Percentiles rank a stretch among this genome's conserved stretches.
These are phyloP conservation scores for Drosophila aff. DNA, from an alignment of 1,140 invertebrate genomes.

Conservation along the genomic window DNA sequence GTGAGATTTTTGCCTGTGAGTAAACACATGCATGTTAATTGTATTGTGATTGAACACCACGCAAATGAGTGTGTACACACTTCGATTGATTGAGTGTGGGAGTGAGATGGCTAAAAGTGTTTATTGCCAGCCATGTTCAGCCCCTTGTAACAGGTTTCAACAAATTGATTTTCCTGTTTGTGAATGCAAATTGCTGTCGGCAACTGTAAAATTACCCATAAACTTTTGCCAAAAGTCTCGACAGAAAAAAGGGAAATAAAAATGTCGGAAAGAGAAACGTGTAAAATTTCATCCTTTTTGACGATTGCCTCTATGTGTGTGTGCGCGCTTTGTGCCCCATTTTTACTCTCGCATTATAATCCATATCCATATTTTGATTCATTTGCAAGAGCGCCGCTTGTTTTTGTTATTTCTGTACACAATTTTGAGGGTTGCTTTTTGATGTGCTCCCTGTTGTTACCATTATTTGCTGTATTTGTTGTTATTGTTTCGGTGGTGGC, in stretches of 20 bases:
- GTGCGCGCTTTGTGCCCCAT: constrained; percentile 63
- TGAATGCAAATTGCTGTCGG: constrained; percentile 52
- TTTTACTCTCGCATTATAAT: constrained; percentile 74
- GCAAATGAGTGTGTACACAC: constrained; percentile 59
- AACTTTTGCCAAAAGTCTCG: constrained; percentile 25
- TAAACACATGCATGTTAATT: constrained; percentile 63
- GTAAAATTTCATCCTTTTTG: constrained; percentile 45
- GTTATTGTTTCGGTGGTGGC: constrained; percentile 51
- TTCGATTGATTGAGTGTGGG: constrained; percentile 25
- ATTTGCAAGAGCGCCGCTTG: constrained; percentile 54
- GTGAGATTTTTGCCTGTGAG: constrained; percentile 38
- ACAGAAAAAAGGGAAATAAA: constrained; percentile 10
- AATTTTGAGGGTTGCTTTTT: constrained; percentile 59
- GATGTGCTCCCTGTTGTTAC: constrained; percentile 41
- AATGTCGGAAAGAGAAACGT: constrained; percentile 31
- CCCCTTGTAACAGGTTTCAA: constrained; percentile 58
- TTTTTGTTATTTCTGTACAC: constrained; percentile 72
- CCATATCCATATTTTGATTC: constrained; percentile 82
- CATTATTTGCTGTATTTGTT: constrained; percentile 37
- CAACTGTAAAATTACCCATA: constrained; percentile 39
- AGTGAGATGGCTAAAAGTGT: constrained; percentile 12
- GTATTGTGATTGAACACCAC: constrained; percentile 73
- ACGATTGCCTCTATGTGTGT: background rate
- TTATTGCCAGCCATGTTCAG: constrained; percentile 4
- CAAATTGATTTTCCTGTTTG: constrained; percentile 24